Evolutionary conservation across 1,140 invertebrate genomes (phyloP), one percentile per base, ranked within the genome.

Genomic region (Leptinotarsa texana): DNA sequence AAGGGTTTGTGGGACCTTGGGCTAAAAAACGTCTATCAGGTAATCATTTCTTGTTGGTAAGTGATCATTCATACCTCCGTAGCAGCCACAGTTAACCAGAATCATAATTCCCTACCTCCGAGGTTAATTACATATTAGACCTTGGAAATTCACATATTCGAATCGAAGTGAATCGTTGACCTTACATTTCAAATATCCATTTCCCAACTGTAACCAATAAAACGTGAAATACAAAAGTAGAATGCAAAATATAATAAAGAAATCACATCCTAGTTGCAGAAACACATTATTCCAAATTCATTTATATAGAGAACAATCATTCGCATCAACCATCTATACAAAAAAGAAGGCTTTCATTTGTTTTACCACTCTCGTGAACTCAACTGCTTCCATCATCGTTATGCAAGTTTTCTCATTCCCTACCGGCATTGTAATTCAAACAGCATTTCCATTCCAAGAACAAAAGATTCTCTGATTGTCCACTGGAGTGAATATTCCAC

Each of bases 401-500:
- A 57, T 57, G n/a, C 51, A 57, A 57, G 51, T 18, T 57, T 57
- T 57, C 51, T 57, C 51, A 15, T 15, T 18, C n/a, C n/a, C 15
- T n/a, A 17, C n/a, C 17, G 13, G 51, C 51, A 57, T 57, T 57
- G 51, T 57, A 18, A 57, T 57, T 57, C 51, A 57, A 57, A 57
- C 51, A 57, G 51, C 51, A 57, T 18, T 57, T 57, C 51, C 51
- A 57, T 57, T 57, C 51, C 51, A 57, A 57, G 51, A 57, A 57
- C 51, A 57, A 57, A 57, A 57, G 51, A 57, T 5, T 57, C 51
- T 57, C 51, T 57, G 0, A 57, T n/a, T 57, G 51, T 57, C 51
- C 51, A 57, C 3, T 57, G 51, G 17, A 57, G 11, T 57, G 51
- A 57, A 57, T 57, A 57, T 57, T 57, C 51, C n/a, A 57, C 13